These are phyloP conservation scores for Imbricaverruca yamaguchii DNA, from an alignment of 2,888 invertebrate species.

Conservation along the genomic window DNA sequence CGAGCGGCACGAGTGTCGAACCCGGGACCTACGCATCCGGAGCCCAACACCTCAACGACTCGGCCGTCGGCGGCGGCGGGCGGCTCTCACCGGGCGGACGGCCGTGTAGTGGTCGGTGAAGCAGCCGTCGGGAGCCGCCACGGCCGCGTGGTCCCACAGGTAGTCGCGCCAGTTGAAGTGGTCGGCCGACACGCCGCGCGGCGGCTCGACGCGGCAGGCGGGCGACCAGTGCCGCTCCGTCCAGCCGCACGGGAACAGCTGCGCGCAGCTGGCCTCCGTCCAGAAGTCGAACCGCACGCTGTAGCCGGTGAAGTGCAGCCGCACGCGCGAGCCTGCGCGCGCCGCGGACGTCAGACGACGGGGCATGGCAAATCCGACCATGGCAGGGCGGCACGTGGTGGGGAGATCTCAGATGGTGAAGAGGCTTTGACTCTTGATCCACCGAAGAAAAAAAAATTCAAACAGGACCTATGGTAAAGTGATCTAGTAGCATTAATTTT, in stretches of 20 bases:
- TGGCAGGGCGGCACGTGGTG: no score
- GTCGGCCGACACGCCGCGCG: constrained; percentile 52
- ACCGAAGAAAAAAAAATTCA: no score
- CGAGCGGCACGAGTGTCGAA: no score
- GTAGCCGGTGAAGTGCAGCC: constrained; percentile 87
- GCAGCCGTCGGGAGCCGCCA: constrained; percentile 57
- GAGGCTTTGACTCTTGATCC: no score
- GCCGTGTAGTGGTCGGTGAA: background rate
- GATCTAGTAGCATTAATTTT: no score
- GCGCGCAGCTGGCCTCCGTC: constrained; percentile 83
- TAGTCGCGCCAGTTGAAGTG: constrained; percentile 79
- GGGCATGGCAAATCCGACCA: no score
- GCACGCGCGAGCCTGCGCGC: constrained; percentile 56
- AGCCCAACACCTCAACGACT: no score
- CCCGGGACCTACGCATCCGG: no score
- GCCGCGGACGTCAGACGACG: constrained; percentile 38
- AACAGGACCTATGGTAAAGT: no score
- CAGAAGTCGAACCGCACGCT: constrained; percentile 84
- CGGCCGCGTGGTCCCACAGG: constrained; percentile 62
- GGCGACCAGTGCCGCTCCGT: constrained; percentile 64
- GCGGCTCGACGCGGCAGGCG: constrained; percentile 63
- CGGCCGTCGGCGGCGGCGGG: no score
- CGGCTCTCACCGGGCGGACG: no score
- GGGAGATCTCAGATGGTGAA: no score
- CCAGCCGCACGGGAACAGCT: constrained; percentile 91